phyloP scores from a whole-genome alignment of 2,113 vertebrate genomes.

The Aegypius monachus region DNA sequence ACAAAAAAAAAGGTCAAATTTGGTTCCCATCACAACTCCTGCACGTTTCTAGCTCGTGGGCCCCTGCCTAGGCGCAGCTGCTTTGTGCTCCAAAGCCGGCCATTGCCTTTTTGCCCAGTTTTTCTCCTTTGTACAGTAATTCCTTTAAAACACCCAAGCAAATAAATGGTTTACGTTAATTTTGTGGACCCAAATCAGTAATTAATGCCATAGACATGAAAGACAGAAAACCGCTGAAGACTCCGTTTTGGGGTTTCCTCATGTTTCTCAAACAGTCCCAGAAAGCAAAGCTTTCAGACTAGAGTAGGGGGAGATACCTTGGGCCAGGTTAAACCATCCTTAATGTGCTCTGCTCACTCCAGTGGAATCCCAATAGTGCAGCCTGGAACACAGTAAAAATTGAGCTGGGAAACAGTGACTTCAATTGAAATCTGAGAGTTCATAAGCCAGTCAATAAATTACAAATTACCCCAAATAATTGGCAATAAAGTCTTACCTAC shows the following conservation, averaged over 20 bases:
- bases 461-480: not conserved
- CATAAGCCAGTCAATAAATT: not conserved
- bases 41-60: fast-evolving
- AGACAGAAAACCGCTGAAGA: not conserved
- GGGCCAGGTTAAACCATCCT: not conserved
- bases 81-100: not conserved
- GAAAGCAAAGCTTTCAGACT: not conserved
- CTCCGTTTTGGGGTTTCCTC: not conserved
- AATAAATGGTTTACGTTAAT: not conserved
- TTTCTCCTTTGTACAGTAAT: not conserved
- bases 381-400: not conserved
- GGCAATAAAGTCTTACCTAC: not conserved
- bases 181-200: not conserved
- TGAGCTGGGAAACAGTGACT: not conserved
- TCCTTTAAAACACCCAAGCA: not conserved
- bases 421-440: not conserved
- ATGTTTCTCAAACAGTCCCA: not conserved
- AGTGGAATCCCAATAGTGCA: not conserved
- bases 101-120: not conserved
- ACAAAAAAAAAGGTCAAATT: not conserved
- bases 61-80: not conserved
- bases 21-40: not conserved
- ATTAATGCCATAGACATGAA: not conserved
- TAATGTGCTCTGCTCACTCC: not conserved
- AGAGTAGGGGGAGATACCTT: not conserved